These are phyloP conservation scores for human DNA, from an alignment of 2,113 vertebrate genomes.

Conservation along the genomic window DNA sequence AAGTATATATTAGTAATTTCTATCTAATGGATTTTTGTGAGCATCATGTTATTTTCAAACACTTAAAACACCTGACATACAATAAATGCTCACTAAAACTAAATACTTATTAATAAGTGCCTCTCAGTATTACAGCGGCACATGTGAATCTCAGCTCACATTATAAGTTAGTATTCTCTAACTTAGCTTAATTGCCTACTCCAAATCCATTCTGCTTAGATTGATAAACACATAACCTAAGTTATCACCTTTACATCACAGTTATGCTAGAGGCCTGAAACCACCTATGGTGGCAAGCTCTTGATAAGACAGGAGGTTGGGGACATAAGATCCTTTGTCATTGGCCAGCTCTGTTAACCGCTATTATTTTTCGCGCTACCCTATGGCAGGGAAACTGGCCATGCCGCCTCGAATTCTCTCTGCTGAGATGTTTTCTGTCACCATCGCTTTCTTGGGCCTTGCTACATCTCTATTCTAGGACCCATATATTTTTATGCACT, in stretches of 20 bases:
- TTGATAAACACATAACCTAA: not conserved
- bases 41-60: not conserved
- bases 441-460: not conserved
- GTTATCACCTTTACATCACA: not conserved
- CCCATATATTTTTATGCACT: not conserved
- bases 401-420: not conserved
- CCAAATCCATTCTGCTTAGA: not conserved
- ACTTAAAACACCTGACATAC: not conserved
- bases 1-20: not conserved
- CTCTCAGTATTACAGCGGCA: not conserved
- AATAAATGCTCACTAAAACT: not conserved
- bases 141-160: not conserved
- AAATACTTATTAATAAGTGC: not conserved
- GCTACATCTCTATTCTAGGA: not conserved
- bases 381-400: not conserved
- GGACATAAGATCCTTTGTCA: not conserved
- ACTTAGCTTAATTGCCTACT: not conserved
- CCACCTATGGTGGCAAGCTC: not conserved
- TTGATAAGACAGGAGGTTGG: not conserved
- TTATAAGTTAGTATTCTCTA: slow-evolving; percentile 18
- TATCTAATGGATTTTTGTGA: not conserved
- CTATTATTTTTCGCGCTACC: not conserved
- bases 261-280: not conserved
- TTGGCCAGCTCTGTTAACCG: not conserved
- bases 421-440: not conserved